Percentiles rank a stretch among this genome's conserved stretches.
phyloP scores from a whole-genome alignment of 1,140 invertebrate genomes.

The Holotrichia oblita region DNA sequence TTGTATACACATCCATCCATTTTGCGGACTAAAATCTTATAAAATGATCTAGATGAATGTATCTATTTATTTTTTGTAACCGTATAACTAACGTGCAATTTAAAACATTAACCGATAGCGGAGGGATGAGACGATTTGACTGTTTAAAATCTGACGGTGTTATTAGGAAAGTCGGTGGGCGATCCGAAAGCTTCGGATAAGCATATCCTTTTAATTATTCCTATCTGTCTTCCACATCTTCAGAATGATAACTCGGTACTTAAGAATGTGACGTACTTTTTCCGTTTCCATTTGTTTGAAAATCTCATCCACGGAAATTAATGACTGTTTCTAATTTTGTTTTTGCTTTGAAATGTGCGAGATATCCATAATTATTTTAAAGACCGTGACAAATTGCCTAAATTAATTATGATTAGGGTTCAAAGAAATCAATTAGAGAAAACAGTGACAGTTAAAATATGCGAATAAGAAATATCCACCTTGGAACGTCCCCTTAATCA shows the following conservation, averaged over 20 bases:
- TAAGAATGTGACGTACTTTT: conserved; percentile 32
- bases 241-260: neutral
- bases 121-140: too few species aligned
- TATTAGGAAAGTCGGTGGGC: too few species aligned
- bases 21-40: too few species aligned
- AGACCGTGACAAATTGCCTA: conserved; percentile 40
- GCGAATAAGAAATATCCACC: conserved; percentile 37
- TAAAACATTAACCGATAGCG: too few species aligned
- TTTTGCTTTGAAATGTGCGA: conserved; percentile 42
- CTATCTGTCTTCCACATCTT: neutral
- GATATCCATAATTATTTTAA: conserved; percentile 44
- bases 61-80: too few species aligned
- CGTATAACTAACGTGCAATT: too few species aligned
- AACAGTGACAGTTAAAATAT: conserved; percentile 43
- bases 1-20: too few species aligned
- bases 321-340: conserved; percentile 41
- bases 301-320: conserved; percentile 37
- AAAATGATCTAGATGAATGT: too few species aligned
- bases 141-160: too few species aligned
- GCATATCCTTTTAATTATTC: neutral
- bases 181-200: neutral
- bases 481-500: conserved; percentile 29
- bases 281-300: conserved; percentile 30
- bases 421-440: conserved; percentile 44
- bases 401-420: conserved; percentile 43